Evolutionary conservation across 2,113 vertebrate species (phyloP).

Genomic region (Columba livia): DNA sequence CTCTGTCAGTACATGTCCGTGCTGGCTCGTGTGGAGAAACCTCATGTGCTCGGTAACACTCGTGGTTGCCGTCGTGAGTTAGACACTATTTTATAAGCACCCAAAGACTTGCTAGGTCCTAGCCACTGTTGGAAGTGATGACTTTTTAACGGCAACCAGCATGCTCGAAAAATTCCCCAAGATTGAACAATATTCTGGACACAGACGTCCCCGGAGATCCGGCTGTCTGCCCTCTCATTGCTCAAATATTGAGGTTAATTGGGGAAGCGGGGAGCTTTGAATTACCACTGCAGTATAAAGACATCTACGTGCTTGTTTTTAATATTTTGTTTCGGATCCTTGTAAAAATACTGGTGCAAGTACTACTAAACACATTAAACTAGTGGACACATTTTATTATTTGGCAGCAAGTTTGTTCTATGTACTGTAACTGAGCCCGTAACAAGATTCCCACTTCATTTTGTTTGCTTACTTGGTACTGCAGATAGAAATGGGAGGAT

Average conservation of each 20-base stretch:
- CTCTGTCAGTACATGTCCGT: not conserved
- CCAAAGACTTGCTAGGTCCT: not conserved
- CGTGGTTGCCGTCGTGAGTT: not conserved
- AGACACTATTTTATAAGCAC: slow-evolving; percentile 11
- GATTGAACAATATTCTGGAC: slow-evolving; percentile 28
- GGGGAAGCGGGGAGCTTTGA: slow-evolving; percentile 7
- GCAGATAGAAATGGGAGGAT: not conserved
- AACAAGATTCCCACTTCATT: slow-evolving; percentile 21
- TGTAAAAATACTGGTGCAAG: slow-evolving; percentile 38
- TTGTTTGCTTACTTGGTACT: slow-evolving; percentile 39
- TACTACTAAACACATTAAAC: slow-evolving; percentile 35
- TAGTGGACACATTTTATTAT: slow-evolving; percentile 5
- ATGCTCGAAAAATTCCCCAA: not conserved
- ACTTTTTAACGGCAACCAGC: slow-evolving; percentile 53
- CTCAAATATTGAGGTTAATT: slow-evolving; percentile 47
- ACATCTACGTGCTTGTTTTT: not conserved
- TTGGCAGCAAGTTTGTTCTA: slow-evolving; percentile 52
- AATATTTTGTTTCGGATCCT: slow-evolving; percentile 24
- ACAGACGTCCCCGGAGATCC: not conserved
- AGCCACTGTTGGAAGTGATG: slow-evolving; percentile 52
- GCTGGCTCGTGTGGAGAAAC: accelerated
- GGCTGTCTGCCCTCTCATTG: slow-evolving; percentile 26
- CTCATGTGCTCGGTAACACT: not conserved
- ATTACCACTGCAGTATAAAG: not conserved
- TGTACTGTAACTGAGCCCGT: slow-evolving; percentile 20